A percentile compares a stretch with the other conserved stretches of the same genome.
Evolutionary conservation across 2,797 vertebrate species (phyloP).

Genomic region (Telmatherina bonti): DNA sequence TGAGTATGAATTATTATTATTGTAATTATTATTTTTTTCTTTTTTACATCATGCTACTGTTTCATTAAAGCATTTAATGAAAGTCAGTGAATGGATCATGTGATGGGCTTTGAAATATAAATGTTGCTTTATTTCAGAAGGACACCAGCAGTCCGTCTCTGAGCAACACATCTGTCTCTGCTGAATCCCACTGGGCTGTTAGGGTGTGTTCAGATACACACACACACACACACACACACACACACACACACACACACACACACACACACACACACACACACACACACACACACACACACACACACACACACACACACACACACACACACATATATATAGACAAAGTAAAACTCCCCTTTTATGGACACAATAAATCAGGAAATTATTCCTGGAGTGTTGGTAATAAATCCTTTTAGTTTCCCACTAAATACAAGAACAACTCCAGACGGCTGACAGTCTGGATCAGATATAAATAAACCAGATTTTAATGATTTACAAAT

Average conservation of each 20-base stretch:
- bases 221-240: constrained; percentile 1
- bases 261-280: not conserved
- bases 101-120: not conserved
- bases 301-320: constrained; percentile 4
- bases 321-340: not conserved
- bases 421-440: not conserved
- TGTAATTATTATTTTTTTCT: not conserved
- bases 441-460: not conserved
- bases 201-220: constrained; percentile 83
- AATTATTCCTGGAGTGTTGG: not conserved
- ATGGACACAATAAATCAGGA: not conserved
- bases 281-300: constrained; percentile 1
- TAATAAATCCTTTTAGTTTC: not conserved
- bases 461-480: too few species aligned
- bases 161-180: constrained; percentile 75
- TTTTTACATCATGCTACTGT: not conserved
- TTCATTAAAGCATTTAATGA: constrained; percentile 2
- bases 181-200: constrained; percentile 94
- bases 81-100: not conserved
- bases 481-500: too few species aligned
- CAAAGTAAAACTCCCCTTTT: not conserved
- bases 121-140: constrained; percentile 82
- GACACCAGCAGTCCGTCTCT: constrained; percentile 93
- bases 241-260: constrained; percentile 4
- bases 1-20: constrained; percentile 80